Conservation (phyloP, 2,113 vertebrate genomes). For the Proteles cristata region DNA sequence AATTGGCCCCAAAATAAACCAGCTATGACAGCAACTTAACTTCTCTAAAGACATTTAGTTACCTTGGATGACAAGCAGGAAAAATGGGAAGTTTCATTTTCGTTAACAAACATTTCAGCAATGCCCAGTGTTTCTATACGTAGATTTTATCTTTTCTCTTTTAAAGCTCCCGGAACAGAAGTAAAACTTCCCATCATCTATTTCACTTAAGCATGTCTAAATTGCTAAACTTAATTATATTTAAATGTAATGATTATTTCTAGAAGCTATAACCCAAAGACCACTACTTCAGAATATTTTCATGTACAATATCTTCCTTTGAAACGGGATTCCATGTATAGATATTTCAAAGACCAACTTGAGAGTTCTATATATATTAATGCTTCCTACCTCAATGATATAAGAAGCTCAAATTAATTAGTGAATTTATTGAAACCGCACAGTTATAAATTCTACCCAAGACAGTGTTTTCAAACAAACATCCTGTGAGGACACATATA, state of each 20-base stretch:
- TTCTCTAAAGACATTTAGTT: slow-evolving; percentile 58
- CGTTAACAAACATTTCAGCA: slow-evolving; percentile 13
- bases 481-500: not conserved
- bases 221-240: not conserved
- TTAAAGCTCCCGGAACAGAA: slow-evolving; percentile 28
- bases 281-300: not conserved
- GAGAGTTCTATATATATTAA: not conserved
- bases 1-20: not conserved
- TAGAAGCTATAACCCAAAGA: not conserved
- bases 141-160: slow-evolving; percentile 24
- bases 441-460: not conserved
- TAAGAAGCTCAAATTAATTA: not conserved
- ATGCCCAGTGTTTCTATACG: not conserved
- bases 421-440: not conserved
- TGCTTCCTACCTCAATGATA: not conserved
- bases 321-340: not conserved
- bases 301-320: not conserved
- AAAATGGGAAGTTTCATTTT: slow-evolving; percentile 51
- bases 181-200: not conserved
- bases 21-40: slow-evolving; percentile 58
- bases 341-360: not conserved
- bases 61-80: not conserved
- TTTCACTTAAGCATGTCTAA: not conserved
- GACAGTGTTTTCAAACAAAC: not conserved
- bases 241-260: not conserved